These are phyloP conservation scores for Liposcelis brunnea DNA, from an alignment of 2,888 invertebrate genomes.

Conservation along the genomic window DNA sequence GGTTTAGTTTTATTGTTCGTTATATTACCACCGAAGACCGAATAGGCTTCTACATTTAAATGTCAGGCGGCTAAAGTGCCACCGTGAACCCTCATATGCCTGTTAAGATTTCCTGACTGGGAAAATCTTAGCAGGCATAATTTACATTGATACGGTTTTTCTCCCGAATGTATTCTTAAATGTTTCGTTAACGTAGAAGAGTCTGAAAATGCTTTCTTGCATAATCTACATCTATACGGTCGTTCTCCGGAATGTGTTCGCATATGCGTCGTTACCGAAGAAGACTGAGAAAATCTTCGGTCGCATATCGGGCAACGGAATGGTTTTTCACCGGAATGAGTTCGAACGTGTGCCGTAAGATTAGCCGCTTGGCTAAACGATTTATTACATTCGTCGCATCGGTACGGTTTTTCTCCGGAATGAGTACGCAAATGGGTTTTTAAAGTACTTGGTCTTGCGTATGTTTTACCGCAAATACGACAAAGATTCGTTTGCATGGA, in stretches of 20 bases:
- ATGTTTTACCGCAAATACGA: constrained; percentile 88
- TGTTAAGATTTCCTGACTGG: constrained; percentile 94
- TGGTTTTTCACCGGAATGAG: constrained; percentile 96
- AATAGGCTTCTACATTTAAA: constrained; percentile 1
- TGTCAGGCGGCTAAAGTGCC: constrained; percentile 28
- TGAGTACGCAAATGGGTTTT: constrained; percentile 23
- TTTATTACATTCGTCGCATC: constrained; percentile 83
- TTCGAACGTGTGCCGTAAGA: constrained; percentile 88
- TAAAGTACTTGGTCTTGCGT: constrained; percentile 88
- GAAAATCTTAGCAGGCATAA: constrained; percentile 90
- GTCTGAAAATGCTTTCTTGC: constrained; percentile 97
- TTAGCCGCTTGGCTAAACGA: constrained; percentile 98
- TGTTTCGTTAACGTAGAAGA: constrained; percentile 97
- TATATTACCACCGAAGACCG: neutral
- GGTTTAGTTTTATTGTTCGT: neutral
- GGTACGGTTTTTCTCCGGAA: constrained; percentile 21
- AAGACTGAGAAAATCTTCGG: constrained; percentile 87
- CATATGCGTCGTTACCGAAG: constrained; percentile 96
- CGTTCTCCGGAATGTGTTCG: constrained; percentile 99
- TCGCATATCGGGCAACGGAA: constrained; percentile 96
- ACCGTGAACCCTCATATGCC: constrained; percentile 96
- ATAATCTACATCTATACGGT: constrained; percentile 83
- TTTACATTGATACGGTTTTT: constrained; percentile 97
- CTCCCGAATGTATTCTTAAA: constrained; percentile 73
- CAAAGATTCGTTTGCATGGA: constrained; percentile 79